These are phyloP conservation scores for Drosophila watanabei DNA, from an alignment of 1,140 invertebrate species.

Conservation along the genomic window DNA sequence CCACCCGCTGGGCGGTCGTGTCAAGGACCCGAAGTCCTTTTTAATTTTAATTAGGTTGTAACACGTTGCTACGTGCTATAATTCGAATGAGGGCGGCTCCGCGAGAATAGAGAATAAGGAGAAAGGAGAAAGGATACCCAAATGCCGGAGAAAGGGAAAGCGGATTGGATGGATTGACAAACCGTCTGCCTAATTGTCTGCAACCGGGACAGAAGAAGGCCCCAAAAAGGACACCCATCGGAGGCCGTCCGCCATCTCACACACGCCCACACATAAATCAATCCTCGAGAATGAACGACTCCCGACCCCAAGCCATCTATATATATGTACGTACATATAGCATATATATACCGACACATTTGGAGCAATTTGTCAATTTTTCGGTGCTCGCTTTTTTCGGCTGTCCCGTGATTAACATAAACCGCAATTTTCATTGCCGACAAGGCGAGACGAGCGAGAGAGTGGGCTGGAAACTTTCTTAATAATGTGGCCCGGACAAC, in stretches of 20 bases:
- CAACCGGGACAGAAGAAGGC: slow-evolving; percentile 31
- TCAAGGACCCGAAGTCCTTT: slow-evolving; percentile 75
- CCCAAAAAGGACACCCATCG: slow-evolving; percentile 16
- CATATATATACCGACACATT: slow-evolving; percentile 37
- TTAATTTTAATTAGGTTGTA: slow-evolving; percentile 82
- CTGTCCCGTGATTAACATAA: slow-evolving; percentile 77
- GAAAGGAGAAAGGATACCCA: neutral
- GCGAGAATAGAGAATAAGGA: slow-evolving; percentile 28
- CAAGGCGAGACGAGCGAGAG: slow-evolving; percentile 26
- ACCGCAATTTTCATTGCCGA: slow-evolving; percentile 68
- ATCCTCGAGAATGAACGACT: slow-evolving; percentile 27
- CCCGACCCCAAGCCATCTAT: neutral
- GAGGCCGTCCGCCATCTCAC: slow-evolving; percentile 5
- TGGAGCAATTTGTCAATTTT: slow-evolving; percentile 76
- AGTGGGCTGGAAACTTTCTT: slow-evolving; percentile 65
- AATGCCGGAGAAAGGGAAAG: slow-evolving; percentile 42
- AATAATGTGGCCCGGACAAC: slow-evolving; percentile 62
- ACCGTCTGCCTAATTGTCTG: slow-evolving; percentile 69
- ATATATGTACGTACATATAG: neutral
- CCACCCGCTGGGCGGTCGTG: slow-evolving; percentile 59
- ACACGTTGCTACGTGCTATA: slow-evolving; percentile 78
- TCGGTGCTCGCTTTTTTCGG: slow-evolving; percentile 45
- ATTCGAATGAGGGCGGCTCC: slow-evolving; percentile 43
- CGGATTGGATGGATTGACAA: slow-evolving; percentile 35
- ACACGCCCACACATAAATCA: slow-evolving; percentile 71